Base-by-base conservation (phyloP, 2,888 invertebrate genomes). In the Drosophila histrio region DNA sequence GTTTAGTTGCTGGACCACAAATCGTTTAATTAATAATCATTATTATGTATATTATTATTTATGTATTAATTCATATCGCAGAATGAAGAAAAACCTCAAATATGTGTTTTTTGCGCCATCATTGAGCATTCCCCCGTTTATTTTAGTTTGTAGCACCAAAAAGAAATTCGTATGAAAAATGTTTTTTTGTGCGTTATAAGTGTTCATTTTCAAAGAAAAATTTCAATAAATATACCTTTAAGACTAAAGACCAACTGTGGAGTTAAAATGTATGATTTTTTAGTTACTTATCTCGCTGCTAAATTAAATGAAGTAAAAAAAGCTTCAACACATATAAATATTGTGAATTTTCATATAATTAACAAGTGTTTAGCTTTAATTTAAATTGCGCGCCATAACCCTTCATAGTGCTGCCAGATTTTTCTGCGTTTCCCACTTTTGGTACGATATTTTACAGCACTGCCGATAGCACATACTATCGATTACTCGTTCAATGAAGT, bases 121-220 rank as follows among this genome's bases (percentile, higher is more conserved):
- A 71, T 58, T 24, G 19, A 49, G 60, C 67, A 78, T 79, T 77
- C 76, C 72, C 65, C 61, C 62, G 53, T 64, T 68, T 28, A 52
- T 44, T 39, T 60, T 62, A 72, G 43, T 56, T 66, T 41, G 17
- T 43, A 53, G 36, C 62, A 68, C 63, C 69, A 79, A 65, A 65
- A 70, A 61, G 46, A 71, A 75, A 77, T 60, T 61, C 52, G 30
- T 38, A 57, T 62, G 24, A 57, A 47, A 57, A 47, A n/a, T n/a
- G n/a, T n/a, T n/a, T n/a, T n/a, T 26, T 34, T 30, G 46, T 50
- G 57, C 26, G 53, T 58, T 57, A 49, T 38, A 81, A 63, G 74
- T 69, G 80, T 86, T 83, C 80, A 86, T 50, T 70, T 83, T 77
- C 39, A 19, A 72, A 53, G 17, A 53, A 52, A 43, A 43, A 21